Base-by-base conservation (phyloP, 2,113 vertebrate genomes). In the Hepsetus odoe region DNA sequence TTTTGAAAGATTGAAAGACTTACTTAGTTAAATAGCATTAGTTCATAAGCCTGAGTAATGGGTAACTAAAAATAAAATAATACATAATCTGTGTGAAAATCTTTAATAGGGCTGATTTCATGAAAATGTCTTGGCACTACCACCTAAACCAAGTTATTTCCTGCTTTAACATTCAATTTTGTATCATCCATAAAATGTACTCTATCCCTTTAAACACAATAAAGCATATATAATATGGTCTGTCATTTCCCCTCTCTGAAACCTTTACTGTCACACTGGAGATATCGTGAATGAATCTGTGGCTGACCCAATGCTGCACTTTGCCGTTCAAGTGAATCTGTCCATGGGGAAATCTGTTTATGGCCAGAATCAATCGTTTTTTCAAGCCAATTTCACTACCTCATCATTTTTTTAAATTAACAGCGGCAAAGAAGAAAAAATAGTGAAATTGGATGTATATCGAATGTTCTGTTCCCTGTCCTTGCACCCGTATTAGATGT, bases 371-470 rank as follows among this genome's bases (percentile, higher is more conserved):
- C 66, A 49, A 42, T 69, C 58, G 12, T 46, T 14, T 59, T 35
- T 66, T 65, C 38, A n/a, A 32, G 13, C 68, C 44, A 20, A 49
- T 76, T 53, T 61, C 22, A 30, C 40, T 71, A 40, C 49, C 46
- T 53, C 46, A 32, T 64, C 32, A 24, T 55, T 65, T 62, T 75
- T 55, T 28, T 62, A 33, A 22, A 35, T 56, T 65, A 33, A 28
- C n/a, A 35, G 18, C 56, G 22, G 33, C 40, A 22, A 46, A 65
- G 35, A 26, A 62, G 44, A 46, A n/a, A 61, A 66, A 82, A 64
- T 58, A 35, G 16, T 53, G 26, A 68, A 59, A 72, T 53, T 72
- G 61, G 42, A 72, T 61, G 64, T 42, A 76, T 64, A 76, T 24
- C 67, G 30, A 1, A 12, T n/a, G 6, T 5, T 32, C 26, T 35